A percentile compares a stretch with the other conserved stretches of the same genome.
These are phyloP conservation scores for Myioborus miniatus DNA, from an alignment of 2,797 vertebrate genomes.

Conservation along the genomic window DNA sequence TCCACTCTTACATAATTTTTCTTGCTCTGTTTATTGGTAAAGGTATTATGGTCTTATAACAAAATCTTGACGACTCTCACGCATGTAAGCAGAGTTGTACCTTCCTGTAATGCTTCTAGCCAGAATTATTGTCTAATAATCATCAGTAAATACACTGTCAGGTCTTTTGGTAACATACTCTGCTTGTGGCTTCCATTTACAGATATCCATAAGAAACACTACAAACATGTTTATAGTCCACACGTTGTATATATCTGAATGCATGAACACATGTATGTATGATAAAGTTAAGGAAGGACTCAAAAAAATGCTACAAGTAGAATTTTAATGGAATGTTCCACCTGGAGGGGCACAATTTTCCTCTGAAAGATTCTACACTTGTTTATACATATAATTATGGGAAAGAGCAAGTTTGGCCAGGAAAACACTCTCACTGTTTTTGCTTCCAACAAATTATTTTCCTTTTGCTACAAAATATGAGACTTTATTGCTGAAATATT, in stretches of 20 bases:
- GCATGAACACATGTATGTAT: too few species aligned
- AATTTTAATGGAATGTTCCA: not conserved
- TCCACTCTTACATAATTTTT: not conserved
- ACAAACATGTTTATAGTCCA: not conserved
- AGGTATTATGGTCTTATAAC: not conserved
- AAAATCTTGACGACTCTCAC: not conserved
- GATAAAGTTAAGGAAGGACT: not conserved
- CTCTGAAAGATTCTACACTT: not conserved
- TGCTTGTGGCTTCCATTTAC: not conserved
- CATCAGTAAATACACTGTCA: not conserved
- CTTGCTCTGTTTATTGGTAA: not conserved
- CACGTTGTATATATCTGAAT: not conserved
- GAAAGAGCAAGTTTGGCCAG: not conserved
- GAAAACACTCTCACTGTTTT: not conserved
- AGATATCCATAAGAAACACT: not conserved
- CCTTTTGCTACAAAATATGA: not conserved
- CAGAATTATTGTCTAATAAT: not conserved
- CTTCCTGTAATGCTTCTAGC: not conserved
- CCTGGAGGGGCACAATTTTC: not conserved
- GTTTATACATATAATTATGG: not conserved
- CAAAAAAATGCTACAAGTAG: not conserved
- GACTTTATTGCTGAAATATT: not conserved
- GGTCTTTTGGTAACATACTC: not conserved
- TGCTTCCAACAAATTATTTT: not conserved
- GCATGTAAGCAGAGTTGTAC: not conserved